Base-by-base conservation (phyloP, 64 coral and sea anemone genomes). In the Dendronephthya gigantea region DNA sequence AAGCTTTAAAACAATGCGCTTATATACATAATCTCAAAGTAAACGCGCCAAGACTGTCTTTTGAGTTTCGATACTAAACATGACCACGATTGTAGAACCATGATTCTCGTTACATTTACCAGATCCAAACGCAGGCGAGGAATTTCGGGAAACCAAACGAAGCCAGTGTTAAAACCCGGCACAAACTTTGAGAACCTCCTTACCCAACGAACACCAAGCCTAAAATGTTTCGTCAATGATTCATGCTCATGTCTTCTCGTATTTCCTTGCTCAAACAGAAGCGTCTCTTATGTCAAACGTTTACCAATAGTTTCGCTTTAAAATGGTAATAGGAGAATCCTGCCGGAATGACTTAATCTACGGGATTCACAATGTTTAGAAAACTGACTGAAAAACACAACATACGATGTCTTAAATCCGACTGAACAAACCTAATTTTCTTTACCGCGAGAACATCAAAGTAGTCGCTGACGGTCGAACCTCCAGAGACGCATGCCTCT, bases 281-380 rank as follows among this genome's bases (percentile, higher is more conserved):
- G 22, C 72, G 72, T 79, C 72, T 79, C 72, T 35, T 79, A 79
- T 79, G 72, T 36, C 72, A 79, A 39, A 15, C 30, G 32, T 79
- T 79, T 79, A 79, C 72, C 36, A 79, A 79, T 39, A 79, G 72
- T 79, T 35, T 36, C 72, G 30, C 19, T 39, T 79, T 79, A 79
- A 39, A 5, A 79, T 39, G 72, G 72, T 79, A 79, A 79, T 79
- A 39, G 32, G 72, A 79, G 72, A 79, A 79, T 79, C 19, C 36
- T 5, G 36, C 72, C 72, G 72, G 72, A 79, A 79, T 79, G 36
- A 79, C 29, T 79, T 79, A 79, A 79, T 79, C 72, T 79, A 4
- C 10, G 36, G 72, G 72, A 35, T 79, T 79, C 72, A 39, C 72
- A 79, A 79, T 79, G 72, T 79, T 79, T 79, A 39, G 72, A 29